A percentile compares a stretch with the other conserved stretches of the same genome.
phyloP scores from a whole-genome alignment of 2,888 invertebrate genomes.

The Eupithecia exiguata region DNA sequence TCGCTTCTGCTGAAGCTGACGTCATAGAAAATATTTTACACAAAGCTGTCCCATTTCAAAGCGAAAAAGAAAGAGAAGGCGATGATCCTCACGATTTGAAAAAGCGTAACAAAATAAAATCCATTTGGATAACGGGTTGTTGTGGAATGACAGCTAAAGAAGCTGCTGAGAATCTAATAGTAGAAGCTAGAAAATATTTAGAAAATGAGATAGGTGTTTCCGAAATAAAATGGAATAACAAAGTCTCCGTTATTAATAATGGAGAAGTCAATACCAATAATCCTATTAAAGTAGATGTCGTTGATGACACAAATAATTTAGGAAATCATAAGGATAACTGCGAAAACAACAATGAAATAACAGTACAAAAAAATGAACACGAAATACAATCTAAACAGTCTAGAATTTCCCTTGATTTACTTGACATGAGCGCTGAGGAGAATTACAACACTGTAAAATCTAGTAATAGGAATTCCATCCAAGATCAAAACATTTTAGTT shows the following conservation, averaged over 20 bases:
- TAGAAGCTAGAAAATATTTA: constrained; percentile 89
- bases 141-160: constrained; percentile 91
- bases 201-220: constrained; percentile 89
- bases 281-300: not conserved
- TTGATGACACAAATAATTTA: not conserved
- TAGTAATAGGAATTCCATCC: constrained; percentile 15
- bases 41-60: constrained; percentile 93
- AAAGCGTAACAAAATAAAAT: constrained; percentile 87
- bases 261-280: constrained; percentile 20
- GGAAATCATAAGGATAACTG: not conserved
- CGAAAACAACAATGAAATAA: constrained; percentile 1
- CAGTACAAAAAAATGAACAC: not conserved
- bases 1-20: constrained; percentile 89
- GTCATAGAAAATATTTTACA: constrained; percentile 90
- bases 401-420: constrained; percentile 34
- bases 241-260: constrained; percentile 34
- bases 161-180: constrained; percentile 90
- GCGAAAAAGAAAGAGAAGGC: constrained; percentile 88
- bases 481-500: constrained; percentile 8
- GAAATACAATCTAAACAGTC: constrained; percentile 16
- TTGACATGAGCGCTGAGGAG: constrained; percentile 38
- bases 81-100: constrained; percentile 87
- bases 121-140: constrained; percentile 91
- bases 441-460: constrained; percentile 26
- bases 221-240: constrained; percentile 87